Percentiles rank a stretch among this genome's conserved stretches.
phyloP scores from a whole-genome alignment of 1,140 invertebrate genomes.

The Brachionus calyciflorus region DNA sequence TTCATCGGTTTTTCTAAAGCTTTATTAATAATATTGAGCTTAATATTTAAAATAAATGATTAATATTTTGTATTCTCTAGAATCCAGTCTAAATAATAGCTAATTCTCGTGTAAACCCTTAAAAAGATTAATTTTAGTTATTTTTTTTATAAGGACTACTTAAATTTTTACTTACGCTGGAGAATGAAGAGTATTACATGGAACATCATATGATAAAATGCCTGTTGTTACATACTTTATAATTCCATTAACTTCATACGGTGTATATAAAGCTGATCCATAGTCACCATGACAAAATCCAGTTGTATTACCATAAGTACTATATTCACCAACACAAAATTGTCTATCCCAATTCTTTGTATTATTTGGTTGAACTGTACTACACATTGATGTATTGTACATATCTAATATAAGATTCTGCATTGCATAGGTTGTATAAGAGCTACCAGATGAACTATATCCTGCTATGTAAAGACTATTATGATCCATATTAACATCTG shows the following conservation, averaged over 20 bases:
- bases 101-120: too few species aligned
- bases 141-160: too few species aligned
- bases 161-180: constrained; percentile 34
- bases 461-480: constrained; percentile 30
- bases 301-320: background rate
- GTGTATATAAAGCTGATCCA: constrained; percentile 13
- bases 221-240: constrained; percentile 5
- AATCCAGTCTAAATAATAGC: too few species aligned
- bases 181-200: background rate
- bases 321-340: constrained; percentile 42
- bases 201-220: constrained; percentile 19
- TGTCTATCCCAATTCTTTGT: constrained; percentile 33
- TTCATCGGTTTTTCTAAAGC: too few species aligned
- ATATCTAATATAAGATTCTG: background rate
- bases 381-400: constrained; percentile 44
- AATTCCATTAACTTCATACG: background rate
- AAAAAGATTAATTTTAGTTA: too few species aligned
- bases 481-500: too few species aligned
- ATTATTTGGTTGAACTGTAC: background rate
- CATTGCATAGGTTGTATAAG: background rate
- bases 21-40: too few species aligned
- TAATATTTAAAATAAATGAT: too few species aligned
- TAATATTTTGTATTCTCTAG: too few species aligned
- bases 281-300: constrained; percentile 27
- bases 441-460: background rate